Conservation (phyloP, 2,888 invertebrate genomes). For the Scaptodrosophila latifasciaeformis region DNA sequence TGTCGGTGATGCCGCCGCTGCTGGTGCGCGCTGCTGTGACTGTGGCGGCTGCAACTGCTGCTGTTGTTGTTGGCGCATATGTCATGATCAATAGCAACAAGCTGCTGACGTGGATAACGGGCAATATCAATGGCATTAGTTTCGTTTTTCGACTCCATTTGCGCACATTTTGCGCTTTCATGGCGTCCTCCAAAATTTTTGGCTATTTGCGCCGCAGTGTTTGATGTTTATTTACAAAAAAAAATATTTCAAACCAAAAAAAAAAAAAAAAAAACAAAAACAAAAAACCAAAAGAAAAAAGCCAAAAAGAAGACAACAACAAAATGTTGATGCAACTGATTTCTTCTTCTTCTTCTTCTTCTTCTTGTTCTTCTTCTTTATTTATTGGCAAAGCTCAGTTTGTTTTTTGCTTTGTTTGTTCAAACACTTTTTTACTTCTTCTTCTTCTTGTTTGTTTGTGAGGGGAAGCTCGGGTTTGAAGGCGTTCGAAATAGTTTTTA, state of each 20-base stretch:
- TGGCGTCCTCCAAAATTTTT: constrained; percentile 74
- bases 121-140: constrained; percentile 75
- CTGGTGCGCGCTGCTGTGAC: constrained; percentile 13
- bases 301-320: too few relatives aligned
- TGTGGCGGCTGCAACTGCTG: constrained; percentile 45
- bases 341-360: constrained; percentile 9
- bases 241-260: too few relatives aligned
- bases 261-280: too few relatives aligned
- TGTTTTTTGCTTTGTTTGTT: constrained; percentile 2
- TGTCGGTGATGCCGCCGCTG: constrained; percentile 59
- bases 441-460: constrained; percentile 13
- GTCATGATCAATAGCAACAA: constrained; percentile 74
- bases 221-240: constrained; percentile 9
- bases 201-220: constrained; percentile 12
- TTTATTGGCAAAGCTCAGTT: constrained; percentile 11
- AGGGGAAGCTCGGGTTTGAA: not conserved
- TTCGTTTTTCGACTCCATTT: constrained; percentile 76
- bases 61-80: constrained; percentile 67
- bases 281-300: too few relatives aligned
- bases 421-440: too few relatives aligned
- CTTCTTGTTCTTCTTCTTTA: constrained; percentile 21
- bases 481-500: not conserved
- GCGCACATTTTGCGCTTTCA: constrained; percentile 77
- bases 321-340: not conserved
- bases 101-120: constrained; percentile 71